Percentiles rank a stretch among this genome's conserved stretches.
These are phyloP conservation scores for Drosophila rellima DNA, from an alignment of 2,888 invertebrate species.

Conservation along the genomic window DNA sequence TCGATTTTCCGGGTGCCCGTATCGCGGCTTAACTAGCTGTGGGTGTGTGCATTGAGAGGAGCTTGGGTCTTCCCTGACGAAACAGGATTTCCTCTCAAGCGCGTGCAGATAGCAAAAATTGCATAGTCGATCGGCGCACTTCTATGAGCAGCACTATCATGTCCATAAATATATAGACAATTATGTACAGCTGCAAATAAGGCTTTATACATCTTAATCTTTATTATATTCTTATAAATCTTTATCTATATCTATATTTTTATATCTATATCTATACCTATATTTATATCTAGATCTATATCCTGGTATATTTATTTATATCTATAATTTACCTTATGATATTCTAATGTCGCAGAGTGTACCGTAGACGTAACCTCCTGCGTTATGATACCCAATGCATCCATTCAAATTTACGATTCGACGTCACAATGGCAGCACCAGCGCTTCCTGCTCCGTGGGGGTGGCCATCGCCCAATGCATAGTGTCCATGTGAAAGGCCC, in stretches of 20 bases:
- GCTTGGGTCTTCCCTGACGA: slow-evolving; percentile 35
- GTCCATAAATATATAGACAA: slow-evolving; percentile 2
- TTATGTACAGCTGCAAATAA: not conserved
- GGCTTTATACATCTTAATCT: not conserved
- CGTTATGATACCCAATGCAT: slow-evolving; percentile 34
- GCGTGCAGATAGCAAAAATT: slow-evolving; percentile 55
- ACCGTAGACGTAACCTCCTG: slow-evolving; percentile 8
- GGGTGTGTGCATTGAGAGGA: slow-evolving; percentile 28
- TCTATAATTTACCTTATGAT: not conserved
- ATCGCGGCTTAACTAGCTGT: slow-evolving; percentile 7
- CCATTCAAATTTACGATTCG: slow-evolving; percentile 57
- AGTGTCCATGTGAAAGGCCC: slow-evolving; percentile 10
- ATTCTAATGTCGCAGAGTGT: slow-evolving; percentile 24
- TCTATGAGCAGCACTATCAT: slow-evolving; percentile 13
- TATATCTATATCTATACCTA: not conserved
- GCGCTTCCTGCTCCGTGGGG: slow-evolving; percentile 47
- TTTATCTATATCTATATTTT: not conserved
- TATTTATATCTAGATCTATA: not conserved
- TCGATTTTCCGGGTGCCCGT: slow-evolving; percentile 67
- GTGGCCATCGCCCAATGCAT: slow-evolving; percentile 28
- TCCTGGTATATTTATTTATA: not conserved
- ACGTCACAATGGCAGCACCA: slow-evolving; percentile 50
- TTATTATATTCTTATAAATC: not conserved
- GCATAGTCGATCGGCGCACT: slow-evolving; percentile 48
- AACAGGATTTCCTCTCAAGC: slow-evolving; percentile 68